Evolutionary conservation across 2,113 vertebrate species (phyloP).

Genomic region (Rhegmatorhina hoffmannsi): DNA sequence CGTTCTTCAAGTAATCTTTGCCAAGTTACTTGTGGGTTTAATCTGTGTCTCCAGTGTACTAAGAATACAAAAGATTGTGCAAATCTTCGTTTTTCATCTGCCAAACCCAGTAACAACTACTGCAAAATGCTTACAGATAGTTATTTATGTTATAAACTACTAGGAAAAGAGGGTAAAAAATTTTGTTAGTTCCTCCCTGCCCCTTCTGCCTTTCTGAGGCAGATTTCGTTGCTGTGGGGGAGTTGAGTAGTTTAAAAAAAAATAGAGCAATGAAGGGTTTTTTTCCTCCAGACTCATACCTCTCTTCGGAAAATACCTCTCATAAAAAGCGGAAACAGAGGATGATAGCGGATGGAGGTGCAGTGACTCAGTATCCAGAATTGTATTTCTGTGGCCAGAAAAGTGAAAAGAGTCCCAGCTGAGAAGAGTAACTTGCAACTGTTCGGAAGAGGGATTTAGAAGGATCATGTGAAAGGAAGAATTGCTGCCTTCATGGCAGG

Average conservation of each 20-base stretch:
- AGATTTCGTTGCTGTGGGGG: not conserved
- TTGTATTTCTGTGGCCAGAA: not conserved
- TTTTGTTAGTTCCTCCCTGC: not conserved
- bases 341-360: not conserved
- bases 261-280: not conserved
- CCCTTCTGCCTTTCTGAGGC: not conserved
- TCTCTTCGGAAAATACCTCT: slow-evolving; percentile 24
- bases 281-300: not conserved
- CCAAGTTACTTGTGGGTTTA: slow-evolving; percentile 18
- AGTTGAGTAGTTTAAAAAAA: not conserved
- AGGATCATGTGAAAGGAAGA: slow-evolving; percentile 21
- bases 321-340: not conserved
- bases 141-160: not conserved
- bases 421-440: not conserved
- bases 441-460: not conserved
- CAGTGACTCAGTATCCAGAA: slow-evolving; percentile 16
- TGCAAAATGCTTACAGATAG: not conserved
- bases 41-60: not conserved
- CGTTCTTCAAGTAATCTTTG: not conserved
- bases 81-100: not conserved
- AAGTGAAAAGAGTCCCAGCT: not conserved
- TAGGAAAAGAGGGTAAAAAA: not conserved
- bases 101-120: not conserved
- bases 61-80: not conserved
- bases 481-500: not conserved